Conservation (phyloP, 2,797 vertebrate species). For the Luscinia megarhynchos region DNA sequence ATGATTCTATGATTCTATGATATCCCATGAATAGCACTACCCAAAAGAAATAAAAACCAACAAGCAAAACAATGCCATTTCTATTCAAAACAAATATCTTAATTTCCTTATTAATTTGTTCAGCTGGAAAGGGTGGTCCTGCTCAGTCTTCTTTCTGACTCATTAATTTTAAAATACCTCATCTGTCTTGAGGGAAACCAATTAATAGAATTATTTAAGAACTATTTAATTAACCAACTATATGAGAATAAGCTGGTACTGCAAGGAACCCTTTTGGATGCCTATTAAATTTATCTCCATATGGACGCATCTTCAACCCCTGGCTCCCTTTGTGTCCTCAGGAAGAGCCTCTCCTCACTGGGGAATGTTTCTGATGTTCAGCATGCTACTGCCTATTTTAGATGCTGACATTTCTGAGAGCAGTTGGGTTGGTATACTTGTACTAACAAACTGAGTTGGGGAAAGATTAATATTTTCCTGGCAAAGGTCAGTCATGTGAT, state of each 20-base stretch:
- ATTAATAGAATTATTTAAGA: conserved; percentile 48
- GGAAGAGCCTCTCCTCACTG: not conserved
- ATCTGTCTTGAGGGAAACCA: conserved; percentile 24
- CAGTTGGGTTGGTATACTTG: conserved; percentile 54
- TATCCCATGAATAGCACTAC: not conserved
- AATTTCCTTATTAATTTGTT: not conserved
- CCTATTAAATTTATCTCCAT: conserved; percentile 45
- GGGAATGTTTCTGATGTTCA: conserved; percentile 44
- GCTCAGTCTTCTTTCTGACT: not conserved
- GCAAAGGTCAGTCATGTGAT: conserved; percentile 56
- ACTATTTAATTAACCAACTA: conserved; percentile 69
- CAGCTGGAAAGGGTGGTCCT: not conserved
- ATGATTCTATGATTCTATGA: not conserved
- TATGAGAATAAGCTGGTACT: conserved; percentile 22
- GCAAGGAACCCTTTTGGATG: conserved; percentile 3
- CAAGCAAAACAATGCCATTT: not conserved
- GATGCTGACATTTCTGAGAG: conserved; percentile 71
- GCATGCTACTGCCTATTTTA: conserved; percentile 55
- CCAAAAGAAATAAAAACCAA: not conserved
- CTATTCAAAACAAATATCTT: not conserved
- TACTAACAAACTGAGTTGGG: conserved; percentile 61
- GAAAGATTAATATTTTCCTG: conserved; percentile 68
- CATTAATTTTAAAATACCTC: conserved; percentile 44
- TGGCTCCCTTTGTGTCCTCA: conserved; percentile 25
- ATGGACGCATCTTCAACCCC: conserved; percentile 23